phyloP scores from a whole-genome alignment of 1,140 invertebrate species.

The Cydia strobilella region DNA sequence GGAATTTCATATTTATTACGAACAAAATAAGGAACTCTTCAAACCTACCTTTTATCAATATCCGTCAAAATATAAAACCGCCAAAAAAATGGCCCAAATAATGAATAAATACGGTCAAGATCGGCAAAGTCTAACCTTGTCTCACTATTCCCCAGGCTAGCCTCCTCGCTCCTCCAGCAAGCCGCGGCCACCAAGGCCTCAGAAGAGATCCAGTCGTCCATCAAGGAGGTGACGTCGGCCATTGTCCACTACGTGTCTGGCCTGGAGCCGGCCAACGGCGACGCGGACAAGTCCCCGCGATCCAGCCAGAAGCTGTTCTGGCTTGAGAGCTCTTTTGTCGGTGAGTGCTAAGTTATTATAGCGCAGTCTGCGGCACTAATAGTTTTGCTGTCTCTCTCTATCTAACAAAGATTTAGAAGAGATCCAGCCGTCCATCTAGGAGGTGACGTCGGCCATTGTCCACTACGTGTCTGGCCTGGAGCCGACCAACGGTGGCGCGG shows the following conservation, averaged over 20 bases:
- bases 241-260: constrained; percentile 95
- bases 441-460: constrained; percentile 94
- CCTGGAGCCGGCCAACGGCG: constrained; percentile 82
- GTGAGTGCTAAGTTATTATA: constrained; percentile 48
- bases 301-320: constrained; percentile 86
- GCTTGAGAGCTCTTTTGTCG: constrained; percentile 95
- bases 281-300: constrained; percentile 69
- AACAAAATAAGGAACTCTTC: too few species aligned
- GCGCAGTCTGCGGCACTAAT: too few species aligned
- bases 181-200: constrained; percentile 80
- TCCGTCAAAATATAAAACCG: too few species aligned
- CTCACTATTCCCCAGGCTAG: constrained; percentile 78
- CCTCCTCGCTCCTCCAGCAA: constrained; percentile 82
- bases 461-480: constrained; percentile 92
- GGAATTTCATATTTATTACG: too few species aligned
- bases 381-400: too few species aligned
- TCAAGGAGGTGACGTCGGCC: constrained; percentile 95
- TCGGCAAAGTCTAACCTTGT: not conserved
- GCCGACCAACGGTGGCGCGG: too few species aligned
- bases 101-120: too few species aligned
- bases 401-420: constrained; percentile 83
- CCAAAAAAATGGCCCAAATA: too few species aligned
- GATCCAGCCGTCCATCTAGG: constrained; percentile 94
- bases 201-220: constrained; percentile 92
- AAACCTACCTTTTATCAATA: too few species aligned